Conservation (phyloP, 2,797 vertebrate genomes). For the Halcyon smyrnensis region DNA sequence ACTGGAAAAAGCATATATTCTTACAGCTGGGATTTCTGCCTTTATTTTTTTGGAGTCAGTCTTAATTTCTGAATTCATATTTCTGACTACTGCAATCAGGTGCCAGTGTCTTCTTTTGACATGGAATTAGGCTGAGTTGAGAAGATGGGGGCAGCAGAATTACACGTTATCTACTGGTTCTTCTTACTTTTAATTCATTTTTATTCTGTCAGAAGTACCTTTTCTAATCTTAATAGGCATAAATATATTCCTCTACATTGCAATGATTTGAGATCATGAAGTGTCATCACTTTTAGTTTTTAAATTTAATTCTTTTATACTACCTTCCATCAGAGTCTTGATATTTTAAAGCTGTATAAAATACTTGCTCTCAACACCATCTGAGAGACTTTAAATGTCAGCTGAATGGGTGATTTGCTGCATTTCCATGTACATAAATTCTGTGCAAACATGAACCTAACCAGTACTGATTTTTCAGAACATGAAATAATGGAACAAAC, state of each 20-base stretch:
- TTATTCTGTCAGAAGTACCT: not conserved
- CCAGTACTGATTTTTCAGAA: not conserved
- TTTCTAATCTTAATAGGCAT: not conserved
- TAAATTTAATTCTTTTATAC: not conserved
- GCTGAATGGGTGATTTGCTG: not conserved
- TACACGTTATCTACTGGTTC: not conserved
- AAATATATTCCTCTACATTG: not conserved
- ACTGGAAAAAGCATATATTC: not conserved
- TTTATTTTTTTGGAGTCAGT: not conserved
- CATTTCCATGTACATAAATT: not conserved
- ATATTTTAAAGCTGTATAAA: not conserved
- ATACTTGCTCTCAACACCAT: not conserved
- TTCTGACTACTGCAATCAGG: not conserved
- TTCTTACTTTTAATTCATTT: not conserved
- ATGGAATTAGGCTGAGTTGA: not conserved
- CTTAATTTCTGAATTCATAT: not conserved
- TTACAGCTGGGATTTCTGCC: not conserved
- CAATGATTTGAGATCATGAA: not conserved
- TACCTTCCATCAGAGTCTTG: not conserved
- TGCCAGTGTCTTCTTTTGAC: not conserved
- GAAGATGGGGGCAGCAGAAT: not conserved
- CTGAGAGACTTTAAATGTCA: not conserved
- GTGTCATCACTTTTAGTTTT: not conserved
- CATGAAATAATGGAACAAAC: not conserved
- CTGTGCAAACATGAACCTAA: not conserved